Evolutionary conservation across 2,113 vertebrate genomes (phyloP), one percentile per base, ranked within the genome.

Genomic region (Mesitornis unicolor): DNA sequence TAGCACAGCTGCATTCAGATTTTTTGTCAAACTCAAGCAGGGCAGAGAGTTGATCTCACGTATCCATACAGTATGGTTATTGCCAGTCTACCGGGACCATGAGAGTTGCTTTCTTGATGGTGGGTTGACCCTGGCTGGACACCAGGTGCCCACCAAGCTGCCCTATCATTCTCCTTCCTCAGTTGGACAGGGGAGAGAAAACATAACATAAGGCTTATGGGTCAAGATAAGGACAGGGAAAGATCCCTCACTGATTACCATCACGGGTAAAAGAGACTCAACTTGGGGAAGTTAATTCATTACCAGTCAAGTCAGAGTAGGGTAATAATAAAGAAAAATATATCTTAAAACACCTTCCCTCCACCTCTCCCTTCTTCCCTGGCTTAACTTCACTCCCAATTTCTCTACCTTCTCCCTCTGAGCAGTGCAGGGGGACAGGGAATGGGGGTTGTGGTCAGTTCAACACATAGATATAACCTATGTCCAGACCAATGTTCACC

Each of bases 381-480:
- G 31, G 13, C 17, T 54, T 31, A 59, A 4, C 35, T 83, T 64
- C 4, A 3, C 13, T 87, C 28, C 28, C 1, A 1, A 10, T 25
- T 70, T 45, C 17, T 56, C 45, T 45, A 1, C 11, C 11, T 81
- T 7, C 28, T 56, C 7, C 25, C 15, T 19, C 6, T 1, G 5
- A 47, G n/a, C 1, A 3, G 40, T 16, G 1, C 16, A 29, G 48
- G 12, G 12, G 16, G 7, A 38, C 1, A 2, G 47, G 25, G 12
- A 59, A 20, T 57, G 31, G 11, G 26, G 15, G 51, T 40, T 75
- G 8, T 2, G 6, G 16, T 35, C 31, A 28, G 29, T 53, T 63
- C 42, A n/a, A n/a, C n/a, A n/a, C n/a, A n/a, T n/a, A n/a, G n/a
- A 15, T 18, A 31, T 51, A 70, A 84, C 35, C 10, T 35, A 10